phyloP scores from a whole-genome alignment of 1,140 invertebrate species.

The Chymomyza costata region DNA sequence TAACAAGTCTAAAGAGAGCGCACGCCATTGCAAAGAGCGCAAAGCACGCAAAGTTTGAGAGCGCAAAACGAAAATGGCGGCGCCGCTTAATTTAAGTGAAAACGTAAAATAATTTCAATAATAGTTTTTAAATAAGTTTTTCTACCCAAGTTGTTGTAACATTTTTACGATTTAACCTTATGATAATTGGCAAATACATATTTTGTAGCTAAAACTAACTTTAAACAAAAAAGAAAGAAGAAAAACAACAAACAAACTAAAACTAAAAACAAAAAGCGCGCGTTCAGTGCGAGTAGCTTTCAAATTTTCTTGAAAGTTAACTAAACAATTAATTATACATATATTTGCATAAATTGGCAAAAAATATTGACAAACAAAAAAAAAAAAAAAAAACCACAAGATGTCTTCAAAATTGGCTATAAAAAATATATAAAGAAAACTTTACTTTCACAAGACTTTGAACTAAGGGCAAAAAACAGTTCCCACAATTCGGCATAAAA shows the following conservation, averaged over 20 bases:
- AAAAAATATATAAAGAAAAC: constrained; percentile 17
- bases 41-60: not conserved
- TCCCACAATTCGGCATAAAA: constrained; percentile 24
- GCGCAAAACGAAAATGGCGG: not conserved
- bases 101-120: constrained; percentile 61
- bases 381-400: constrained; percentile 44
- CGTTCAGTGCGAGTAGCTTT: constrained; percentile 22
- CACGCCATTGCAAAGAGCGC: not conserved
- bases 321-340: constrained; percentile 10
- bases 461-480: constrained; percentile 22
- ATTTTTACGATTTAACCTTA: constrained; percentile 64
- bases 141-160: constrained; percentile 66
- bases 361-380: not conserved
- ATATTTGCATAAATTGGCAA: constrained; percentile 40
- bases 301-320: constrained; percentile 5
- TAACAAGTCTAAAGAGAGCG: constrained; percentile 19
- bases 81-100: constrained; percentile 36
- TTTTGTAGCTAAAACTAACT: constrained; percentile 36
- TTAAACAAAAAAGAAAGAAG: not conserved
- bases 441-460: constrained; percentile 63
- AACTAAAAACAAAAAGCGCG: constrained; percentile 10
- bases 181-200: constrained; percentile 58
- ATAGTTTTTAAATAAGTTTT: constrained; percentile 71
- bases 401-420: constrained; percentile 69
- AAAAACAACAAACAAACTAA: constrained; percentile 13